Evolutionary conservation across 2,113 vertebrate species (phyloP).

Genomic region (Scomber japonicus): DNA sequence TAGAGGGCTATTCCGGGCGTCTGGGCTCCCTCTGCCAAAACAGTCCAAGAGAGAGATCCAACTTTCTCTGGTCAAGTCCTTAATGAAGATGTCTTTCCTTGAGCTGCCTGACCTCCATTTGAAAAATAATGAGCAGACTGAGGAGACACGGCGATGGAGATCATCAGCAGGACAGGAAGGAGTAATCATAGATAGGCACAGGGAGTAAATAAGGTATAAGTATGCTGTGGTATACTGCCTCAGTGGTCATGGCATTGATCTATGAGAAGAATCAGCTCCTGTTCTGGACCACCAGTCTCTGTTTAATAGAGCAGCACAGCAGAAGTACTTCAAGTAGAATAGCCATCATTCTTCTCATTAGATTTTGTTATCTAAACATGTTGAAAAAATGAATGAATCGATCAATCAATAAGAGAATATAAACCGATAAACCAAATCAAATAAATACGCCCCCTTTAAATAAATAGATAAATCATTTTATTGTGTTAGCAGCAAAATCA

Average conservation of each 20-base stretch:
- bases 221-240: background rate
- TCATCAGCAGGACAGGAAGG: constrained; percentile 7
- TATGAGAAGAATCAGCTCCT: background rate
- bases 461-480: no score
- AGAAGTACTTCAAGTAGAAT: background rate
- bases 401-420: no score
- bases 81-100: constrained; percentile 57
- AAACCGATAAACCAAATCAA: background rate
- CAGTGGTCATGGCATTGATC: constrained; percentile 14
- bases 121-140: constrained; percentile 57
- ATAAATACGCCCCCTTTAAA: background rate
- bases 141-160: constrained; percentile 37
- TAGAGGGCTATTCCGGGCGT: constrained; percentile 29
- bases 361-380: no score
- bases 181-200: constrained; percentile 34
- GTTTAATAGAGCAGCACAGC: background rate
- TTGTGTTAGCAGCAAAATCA: no score
- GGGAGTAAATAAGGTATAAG: constrained; percentile 34
- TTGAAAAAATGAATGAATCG: no score
- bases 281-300: background rate
- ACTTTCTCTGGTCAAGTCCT: constrained; percentile 21
- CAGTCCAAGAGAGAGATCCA: background rate
- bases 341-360: background rate
- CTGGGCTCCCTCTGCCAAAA: constrained; percentile 19
- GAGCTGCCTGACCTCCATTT: constrained; percentile 41